Conservation (phyloP, 2,888 invertebrate species). For the Tanytarsus gracilentus region DNA sequence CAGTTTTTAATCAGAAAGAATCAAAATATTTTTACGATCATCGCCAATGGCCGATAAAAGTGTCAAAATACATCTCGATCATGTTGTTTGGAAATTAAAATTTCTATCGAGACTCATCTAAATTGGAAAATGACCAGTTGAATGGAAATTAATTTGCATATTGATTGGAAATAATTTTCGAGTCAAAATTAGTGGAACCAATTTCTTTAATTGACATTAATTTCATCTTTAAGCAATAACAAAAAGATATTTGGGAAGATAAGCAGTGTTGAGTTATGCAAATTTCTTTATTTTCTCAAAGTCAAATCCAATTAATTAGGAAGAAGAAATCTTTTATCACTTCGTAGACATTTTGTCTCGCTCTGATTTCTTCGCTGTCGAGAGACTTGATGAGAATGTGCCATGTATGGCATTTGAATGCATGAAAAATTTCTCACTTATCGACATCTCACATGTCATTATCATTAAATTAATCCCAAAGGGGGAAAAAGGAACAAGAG, state of each 20-base stretch:
- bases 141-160: conserved; percentile 5
- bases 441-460: no score
- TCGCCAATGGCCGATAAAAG: not conserved
- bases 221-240: not conserved
- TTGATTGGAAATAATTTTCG: not conserved
- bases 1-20: not conserved
- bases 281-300: conserved; percentile 1
- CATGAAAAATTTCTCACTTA: not conserved
- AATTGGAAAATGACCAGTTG: no score
- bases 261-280: not conserved
- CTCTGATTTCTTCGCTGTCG: not conserved
- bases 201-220: not conserved
- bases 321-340: not conserved
- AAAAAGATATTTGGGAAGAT: no score
- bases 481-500: not conserved
- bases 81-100: not conserved
- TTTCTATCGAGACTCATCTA: conserved; percentile 5
- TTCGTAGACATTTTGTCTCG: not conserved
- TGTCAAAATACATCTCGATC: not conserved
- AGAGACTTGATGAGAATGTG: not conserved
- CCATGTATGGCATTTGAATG: no score
- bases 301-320: conserved; percentile 1
- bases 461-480: not conserved
- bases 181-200: not conserved
- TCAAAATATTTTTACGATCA: not conserved